Conservation (phyloP, 2,888 invertebrate species). For the Patella ulyssiponensis region DNA sequence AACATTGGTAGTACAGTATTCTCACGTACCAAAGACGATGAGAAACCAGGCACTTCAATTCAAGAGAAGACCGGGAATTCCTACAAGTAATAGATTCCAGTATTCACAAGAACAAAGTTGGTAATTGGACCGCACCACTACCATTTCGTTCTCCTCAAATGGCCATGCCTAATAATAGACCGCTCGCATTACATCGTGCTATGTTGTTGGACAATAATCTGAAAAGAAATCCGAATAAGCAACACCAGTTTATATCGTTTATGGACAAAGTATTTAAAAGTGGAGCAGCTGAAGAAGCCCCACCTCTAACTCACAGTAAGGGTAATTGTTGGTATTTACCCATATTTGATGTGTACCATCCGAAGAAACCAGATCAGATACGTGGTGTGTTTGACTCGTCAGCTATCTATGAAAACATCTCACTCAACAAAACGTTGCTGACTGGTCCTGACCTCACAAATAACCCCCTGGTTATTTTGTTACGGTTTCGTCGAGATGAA, state of each 20-base stretch:
- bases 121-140: conserved; percentile 28
- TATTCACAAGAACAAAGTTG: conserved; percentile 12
- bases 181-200: conserved; percentile 29
- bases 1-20: conserved; percentile 18
- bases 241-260: conserved; percentile 24
- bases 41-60: conserved; percentile 27
- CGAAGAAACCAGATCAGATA: conserved; percentile 35
- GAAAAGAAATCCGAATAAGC: conserved; percentile 16
- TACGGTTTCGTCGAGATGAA: conserved; percentile 34
- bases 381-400: conserved; percentile 38
- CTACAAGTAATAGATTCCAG: conserved; percentile 26
- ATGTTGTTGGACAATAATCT: conserved; percentile 14
- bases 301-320: background rate
- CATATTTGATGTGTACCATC: conserved; percentile 36
- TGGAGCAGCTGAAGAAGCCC: conserved; percentile 39
- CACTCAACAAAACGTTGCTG: conserved; percentile 32
- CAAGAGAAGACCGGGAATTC: conserved; percentile 35
- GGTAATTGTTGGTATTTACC: conserved; percentile 38
- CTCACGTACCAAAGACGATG: conserved; percentile 26
- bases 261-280: conserved; percentile 30
- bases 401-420: conserved; percentile 28
- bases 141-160: conserved; percentile 24
- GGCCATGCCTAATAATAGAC: conserved; percentile 30
- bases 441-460: conserved; percentile 39
- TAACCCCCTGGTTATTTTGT: conserved; percentile 36